Conservation (phyloP, 2,888 invertebrate species). For the Notocelia uddmanniana region DNA sequence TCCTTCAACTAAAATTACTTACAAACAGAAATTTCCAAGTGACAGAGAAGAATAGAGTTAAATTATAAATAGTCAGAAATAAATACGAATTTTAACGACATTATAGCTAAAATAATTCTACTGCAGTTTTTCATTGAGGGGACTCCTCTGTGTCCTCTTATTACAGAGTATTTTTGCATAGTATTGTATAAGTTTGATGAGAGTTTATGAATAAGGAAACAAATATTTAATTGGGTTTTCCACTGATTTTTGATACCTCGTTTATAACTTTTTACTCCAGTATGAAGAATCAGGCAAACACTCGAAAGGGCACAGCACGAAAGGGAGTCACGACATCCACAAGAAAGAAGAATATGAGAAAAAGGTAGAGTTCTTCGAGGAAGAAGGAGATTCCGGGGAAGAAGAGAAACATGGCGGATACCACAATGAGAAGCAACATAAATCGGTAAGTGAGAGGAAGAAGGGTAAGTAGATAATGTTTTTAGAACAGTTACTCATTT, state of each 20-base stretch:
- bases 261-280: conserved; percentile 55
- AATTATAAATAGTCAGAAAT: no score
- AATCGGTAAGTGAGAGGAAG: conserved; percentile 60
- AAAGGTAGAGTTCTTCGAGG: conserved; percentile 91
- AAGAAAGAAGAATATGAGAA: conserved; percentile 92
- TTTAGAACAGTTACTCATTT: neutral
- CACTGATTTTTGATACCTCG: conserved; percentile 33
- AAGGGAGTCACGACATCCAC: conserved; percentile 90
- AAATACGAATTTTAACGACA: no score
- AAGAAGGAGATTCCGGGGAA: conserved; percentile 89
- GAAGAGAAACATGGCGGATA: conserved; percentile 88
- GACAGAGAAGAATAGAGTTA: no score
- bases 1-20: no score
- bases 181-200: no score
- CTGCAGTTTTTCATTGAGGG: no score
- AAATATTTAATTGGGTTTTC: conserved; percentile 5
- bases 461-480: conserved; percentile 7
- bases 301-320: conserved; percentile 90
- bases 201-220: no score
- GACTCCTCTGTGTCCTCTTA: no score
- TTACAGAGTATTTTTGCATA: no score
- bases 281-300: conserved; percentile 89
- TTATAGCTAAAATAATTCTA: no score
- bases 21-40: no score
- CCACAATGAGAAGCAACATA: conserved; percentile 80